Conservation (phyloP, 2,888 invertebrate species). For the Allophyes oxyacanthae region DNA sequence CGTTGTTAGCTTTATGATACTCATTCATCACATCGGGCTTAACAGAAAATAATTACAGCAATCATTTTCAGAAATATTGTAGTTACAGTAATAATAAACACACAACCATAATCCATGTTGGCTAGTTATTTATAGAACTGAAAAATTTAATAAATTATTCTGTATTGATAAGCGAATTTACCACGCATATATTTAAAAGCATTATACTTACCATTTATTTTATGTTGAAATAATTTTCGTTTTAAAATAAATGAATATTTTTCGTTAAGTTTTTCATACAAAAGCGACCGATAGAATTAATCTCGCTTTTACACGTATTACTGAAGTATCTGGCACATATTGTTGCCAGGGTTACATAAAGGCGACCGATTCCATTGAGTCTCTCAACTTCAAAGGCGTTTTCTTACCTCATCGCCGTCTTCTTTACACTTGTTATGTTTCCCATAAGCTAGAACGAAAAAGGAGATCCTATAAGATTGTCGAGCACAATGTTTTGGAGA, state of each 20-base stretch:
- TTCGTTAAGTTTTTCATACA: neutral
- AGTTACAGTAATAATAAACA: neutral
- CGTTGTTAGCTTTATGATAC: slow-evolving; percentile 16
- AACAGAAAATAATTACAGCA: slow-evolving; percentile 19
- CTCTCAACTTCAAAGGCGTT: slow-evolving; percentile 26
- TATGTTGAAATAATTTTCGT: too few relatives aligned
- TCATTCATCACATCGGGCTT: slow-evolving; percentile 14
- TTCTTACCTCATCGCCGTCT: slow-evolving; percentile 25
- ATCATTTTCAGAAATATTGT: slow-evolving; percentile 10
- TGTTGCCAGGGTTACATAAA: slow-evolving; percentile 41
- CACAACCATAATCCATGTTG: too few relatives aligned
- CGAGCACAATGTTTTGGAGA: slow-evolving; percentile 37
- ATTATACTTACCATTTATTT: too few relatives aligned
- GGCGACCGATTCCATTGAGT: slow-evolving; percentile 27
- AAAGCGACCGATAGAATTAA: slow-evolving; percentile 10
- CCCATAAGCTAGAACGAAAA: slow-evolving; percentile 23
- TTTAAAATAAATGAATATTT: too few relatives aligned
- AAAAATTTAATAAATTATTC: too few relatives aligned
- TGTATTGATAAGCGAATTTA: too few relatives aligned
- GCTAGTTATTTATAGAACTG: too few relatives aligned
- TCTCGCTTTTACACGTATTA: slow-evolving; percentile 28
- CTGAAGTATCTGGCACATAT: slow-evolving; percentile 42
- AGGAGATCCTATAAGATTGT: slow-evolving; percentile 24
- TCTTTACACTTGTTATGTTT: slow-evolving; percentile 29
- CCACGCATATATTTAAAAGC: too few relatives aligned